Conservation (phyloP, 2,888 invertebrate genomes). For the Latrodectus elegans region DNA sequence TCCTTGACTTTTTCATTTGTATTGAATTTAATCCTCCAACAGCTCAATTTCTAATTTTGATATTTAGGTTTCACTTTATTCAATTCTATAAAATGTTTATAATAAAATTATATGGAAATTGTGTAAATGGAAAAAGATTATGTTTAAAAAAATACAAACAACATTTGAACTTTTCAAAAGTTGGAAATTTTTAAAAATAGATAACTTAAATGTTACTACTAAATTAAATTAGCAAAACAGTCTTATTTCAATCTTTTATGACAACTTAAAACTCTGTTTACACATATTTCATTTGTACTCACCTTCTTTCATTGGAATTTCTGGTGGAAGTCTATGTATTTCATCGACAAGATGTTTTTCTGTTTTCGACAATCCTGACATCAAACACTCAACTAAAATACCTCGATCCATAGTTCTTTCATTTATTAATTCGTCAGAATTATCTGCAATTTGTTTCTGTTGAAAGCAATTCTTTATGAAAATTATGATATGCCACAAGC, state of each 20-base stretch:
- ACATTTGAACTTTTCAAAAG: neutral
- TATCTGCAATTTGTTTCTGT: neutral
- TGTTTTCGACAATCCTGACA: conserved; percentile 77
- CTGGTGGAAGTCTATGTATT: conserved; percentile 71
- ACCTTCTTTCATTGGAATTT: conserved; percentile 70
- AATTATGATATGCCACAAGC: neutral
- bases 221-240: too few relatives aligned
- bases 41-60: too few relatives aligned
- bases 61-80: too few relatives aligned
- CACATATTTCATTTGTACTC: neutral
- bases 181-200: conserved; percentile 4
- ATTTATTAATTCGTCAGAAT: neutral
- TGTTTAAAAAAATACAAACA: neutral
- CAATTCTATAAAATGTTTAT: neutral
- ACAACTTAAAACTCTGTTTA: too few relatives aligned
- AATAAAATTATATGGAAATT: neutral
- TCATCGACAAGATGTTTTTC: conserved; percentile 76
- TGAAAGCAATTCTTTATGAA: neutral
- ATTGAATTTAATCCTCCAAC: too few relatives aligned
- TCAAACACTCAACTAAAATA: conserved; percentile 78
- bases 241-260: too few relatives aligned
- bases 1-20: too few relatives aligned
- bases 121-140: neutral
- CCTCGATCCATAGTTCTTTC: conserved; percentile 77
- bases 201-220: too few relatives aligned